Evolutionary conservation across 2,888 invertebrate species (phyloP), one percentile per base, ranked within the genome.

Genomic region (Tetragonula carbonaria): DNA sequence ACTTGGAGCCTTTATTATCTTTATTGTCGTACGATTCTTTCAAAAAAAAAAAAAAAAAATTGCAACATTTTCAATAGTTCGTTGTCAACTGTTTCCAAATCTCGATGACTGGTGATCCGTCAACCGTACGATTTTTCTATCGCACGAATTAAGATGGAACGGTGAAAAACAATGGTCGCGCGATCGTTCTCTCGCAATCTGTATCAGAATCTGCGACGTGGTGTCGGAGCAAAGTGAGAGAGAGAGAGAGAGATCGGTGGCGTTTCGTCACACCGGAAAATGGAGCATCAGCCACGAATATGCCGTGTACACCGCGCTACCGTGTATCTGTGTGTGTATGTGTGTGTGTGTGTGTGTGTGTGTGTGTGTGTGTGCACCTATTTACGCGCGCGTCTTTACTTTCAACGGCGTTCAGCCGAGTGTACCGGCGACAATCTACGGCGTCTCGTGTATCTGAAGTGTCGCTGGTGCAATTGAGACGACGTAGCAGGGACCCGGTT

Each of bases 401-500:
- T 68, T 77, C 75, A 67, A n/a, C 67, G 53, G 62, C 65, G 67
- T 65, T 79, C 76, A 67, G 70, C 45, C 75, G 75, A 76, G 75
- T 77, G 67, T 77, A 71, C 45, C 78, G 62, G 51, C 86, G 79
- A 78, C 75, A 82, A 88, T 86, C 81, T 88, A 88, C 80, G 76
- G 50, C 78, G 74, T 77, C 76, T 62, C 72, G 71, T 76, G 78
- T 80, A 78, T 78, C 68, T 59, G 80, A 84, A 82, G 89, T 78
- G 84, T 80, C 71, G 74, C n/a, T 62, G 76, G 59, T 57, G 83
- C 83, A 88, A 87, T 88, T 80, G 82, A 84, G 82, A 86, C 72
- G 80, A 78, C 80, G 66, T 38, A 38, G 70, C 81, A 74, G 72
- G 74, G 77, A 87, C 59, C 70, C 68, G 72, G 77, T 74, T 63